A percentile compares a stretch with the other conserved stretches of the same genome.
Conservation (phyloP, 2,113 vertebrate species). For the Mobula hypostoma region DNA sequence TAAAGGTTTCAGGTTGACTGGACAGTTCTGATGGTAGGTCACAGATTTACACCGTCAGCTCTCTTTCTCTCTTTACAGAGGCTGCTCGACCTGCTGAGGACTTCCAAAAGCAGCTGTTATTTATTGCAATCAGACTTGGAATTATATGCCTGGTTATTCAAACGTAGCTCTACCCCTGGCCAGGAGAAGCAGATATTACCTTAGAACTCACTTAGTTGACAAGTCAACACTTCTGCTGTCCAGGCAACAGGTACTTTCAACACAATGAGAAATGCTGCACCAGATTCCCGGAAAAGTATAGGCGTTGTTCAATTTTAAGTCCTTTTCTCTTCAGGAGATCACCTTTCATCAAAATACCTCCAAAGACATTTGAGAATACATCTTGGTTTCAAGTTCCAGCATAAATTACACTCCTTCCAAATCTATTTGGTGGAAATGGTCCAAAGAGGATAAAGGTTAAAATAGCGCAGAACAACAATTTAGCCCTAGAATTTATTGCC, state of each 20-base stretch:
- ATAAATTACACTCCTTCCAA: neutral
- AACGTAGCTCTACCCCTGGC: neutral
- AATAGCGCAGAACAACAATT: neutral
- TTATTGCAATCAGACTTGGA: neutral
- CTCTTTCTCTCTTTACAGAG: no score
- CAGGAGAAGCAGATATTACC: neutral
- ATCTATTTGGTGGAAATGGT: neutral
- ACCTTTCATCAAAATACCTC: neutral
- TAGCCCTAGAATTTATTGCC: constrained; percentile 10
- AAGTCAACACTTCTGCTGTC: neutral
- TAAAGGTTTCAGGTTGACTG: no score
- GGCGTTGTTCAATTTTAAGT: neutral
- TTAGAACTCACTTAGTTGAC: neutral
- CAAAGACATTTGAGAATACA: neutral
- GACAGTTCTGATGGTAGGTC: no score
- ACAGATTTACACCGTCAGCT: no score
- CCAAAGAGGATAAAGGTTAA: neutral
- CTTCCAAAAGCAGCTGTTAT: no score
- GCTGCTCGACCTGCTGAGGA: no score
- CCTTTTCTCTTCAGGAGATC: neutral
- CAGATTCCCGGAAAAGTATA: neutral
- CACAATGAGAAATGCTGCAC: neutral
- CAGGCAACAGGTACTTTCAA: neutral
- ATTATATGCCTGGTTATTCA: neutral
- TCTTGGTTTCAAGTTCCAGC: neutral